These are phyloP conservation scores for Athrips mouffetella DNA, from an alignment of 2,888 invertebrate genomes.

Conservation along the genomic window DNA sequence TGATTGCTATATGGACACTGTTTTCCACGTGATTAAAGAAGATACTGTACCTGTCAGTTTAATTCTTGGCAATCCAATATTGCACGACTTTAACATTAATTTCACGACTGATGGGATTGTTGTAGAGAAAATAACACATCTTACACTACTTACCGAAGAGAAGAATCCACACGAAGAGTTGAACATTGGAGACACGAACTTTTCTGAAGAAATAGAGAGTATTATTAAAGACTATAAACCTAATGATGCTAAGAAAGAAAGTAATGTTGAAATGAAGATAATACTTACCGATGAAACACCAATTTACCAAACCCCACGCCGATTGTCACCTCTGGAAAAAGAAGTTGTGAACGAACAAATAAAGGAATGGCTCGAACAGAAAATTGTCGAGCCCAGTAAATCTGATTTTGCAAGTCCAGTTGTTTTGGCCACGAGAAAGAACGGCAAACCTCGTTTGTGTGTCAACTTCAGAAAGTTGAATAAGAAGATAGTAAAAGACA, in stretches of 20 bases:
- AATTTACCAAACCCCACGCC: slow-evolving; percentile 15
- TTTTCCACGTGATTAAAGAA: slow-evolving; percentile 23
- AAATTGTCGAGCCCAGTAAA: slow-evolving; percentile 18
- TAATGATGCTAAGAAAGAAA: slow-evolving; percentile 8
- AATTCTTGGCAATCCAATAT: slow-evolving; percentile 25
- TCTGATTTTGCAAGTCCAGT: slow-evolving; percentile 27
- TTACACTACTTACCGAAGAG: slow-evolving; percentile 17
- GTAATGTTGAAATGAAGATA: slow-evolving; percentile 18
- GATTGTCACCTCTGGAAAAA: slow-evolving; percentile 17
- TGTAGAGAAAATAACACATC: slow-evolving; percentile 15
- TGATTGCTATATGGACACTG: slow-evolving; percentile 12
- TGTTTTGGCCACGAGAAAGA: slow-evolving; percentile 25
- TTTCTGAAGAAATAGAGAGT: slow-evolving; percentile 10
- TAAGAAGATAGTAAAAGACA: slow-evolving; percentile 34
- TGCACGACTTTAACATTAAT: slow-evolving; percentile 23
- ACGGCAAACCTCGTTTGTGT: slow-evolving; percentile 29
- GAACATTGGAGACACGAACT: slow-evolving; percentile 7
- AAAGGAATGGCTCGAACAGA: slow-evolving; percentile 8
- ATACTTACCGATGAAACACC: slow-evolving; percentile 17
- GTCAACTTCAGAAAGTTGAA: slow-evolving; percentile 46
- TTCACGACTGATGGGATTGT: slow-evolving; percentile 17
- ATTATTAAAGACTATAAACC: slow-evolving; percentile 19
- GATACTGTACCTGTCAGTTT: slow-evolving; percentile 20
- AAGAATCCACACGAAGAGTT: slow-evolving; percentile 3
- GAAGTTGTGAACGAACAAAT: slow-evolving; percentile 17